Conservation (phyloP, 2,797 vertebrate genomes). For the Liasis olivaceus region DNA sequence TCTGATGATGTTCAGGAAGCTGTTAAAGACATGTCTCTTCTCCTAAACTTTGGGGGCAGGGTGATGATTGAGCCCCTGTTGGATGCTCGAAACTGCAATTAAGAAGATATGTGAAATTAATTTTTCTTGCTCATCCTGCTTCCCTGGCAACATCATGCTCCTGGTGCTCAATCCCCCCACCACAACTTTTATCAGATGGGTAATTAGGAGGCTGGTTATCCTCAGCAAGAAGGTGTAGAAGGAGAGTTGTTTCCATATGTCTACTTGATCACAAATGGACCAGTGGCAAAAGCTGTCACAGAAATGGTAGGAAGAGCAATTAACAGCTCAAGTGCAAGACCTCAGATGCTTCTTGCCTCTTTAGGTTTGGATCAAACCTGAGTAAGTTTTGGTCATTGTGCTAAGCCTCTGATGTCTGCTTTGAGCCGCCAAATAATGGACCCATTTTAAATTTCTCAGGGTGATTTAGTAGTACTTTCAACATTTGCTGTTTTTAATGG, state of each 20-base stretch:
- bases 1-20: background rate
- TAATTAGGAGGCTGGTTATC: background rate
- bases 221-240: background rate
- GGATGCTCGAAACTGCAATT: background rate
- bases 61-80: background rate
- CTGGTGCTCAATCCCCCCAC: background rate
- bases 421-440: background rate
- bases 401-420: background rate
- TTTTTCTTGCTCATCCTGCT: background rate
- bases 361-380: slow-evolving; percentile 3
- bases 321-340: background rate
- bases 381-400: background rate
- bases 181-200: background rate
- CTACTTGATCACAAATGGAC: background rate
- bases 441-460: slow-evolving; percentile 7
- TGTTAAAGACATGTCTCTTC: background rate
- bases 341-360: background rate
- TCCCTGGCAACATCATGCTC: background rate
- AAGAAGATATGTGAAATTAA: background rate
- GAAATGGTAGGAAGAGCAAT: background rate
- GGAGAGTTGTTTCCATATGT: background rate
- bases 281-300: background rate
- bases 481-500: slow-evolving; percentile 29
- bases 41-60: background rate
- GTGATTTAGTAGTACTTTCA: slow-evolving; percentile 25